Percentiles rank a stretch among this genome's conserved stretches.
phyloP scores from a whole-genome alignment of 1,140 invertebrate genomes.

The Scaptomyza hsui region DNA sequence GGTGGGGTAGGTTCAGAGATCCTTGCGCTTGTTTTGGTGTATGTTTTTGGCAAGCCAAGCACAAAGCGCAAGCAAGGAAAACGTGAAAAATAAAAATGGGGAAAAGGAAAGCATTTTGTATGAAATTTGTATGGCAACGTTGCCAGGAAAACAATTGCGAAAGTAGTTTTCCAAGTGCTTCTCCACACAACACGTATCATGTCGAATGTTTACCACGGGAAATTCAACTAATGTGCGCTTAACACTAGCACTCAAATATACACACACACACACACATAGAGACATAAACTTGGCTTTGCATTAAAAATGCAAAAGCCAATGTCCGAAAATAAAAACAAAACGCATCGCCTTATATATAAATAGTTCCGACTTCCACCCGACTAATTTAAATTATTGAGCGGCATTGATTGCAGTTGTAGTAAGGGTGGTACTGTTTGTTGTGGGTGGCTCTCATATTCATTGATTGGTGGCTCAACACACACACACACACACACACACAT shows the following conservation, averaged over 20 bases:
- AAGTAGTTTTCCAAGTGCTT: conserved; percentile 73
- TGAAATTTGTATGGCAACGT: conserved; percentile 65
- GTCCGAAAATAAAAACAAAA: conserved; percentile 42
- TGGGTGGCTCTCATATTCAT: conserved; percentile 17
- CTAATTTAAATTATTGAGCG: conserved; percentile 76
- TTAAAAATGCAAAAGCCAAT: conserved; percentile 53
- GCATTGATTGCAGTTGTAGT: conserved; percentile 59
- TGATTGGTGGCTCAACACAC: conserved; percentile 17
- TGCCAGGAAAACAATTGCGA: conserved; percentile 80
- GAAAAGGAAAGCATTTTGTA: conserved; percentile 24
- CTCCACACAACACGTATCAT: conserved; percentile 51
- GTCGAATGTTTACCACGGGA: conserved; percentile 70
- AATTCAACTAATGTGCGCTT: conserved; percentile 66
- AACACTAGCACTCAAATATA: conserved; percentile 5
- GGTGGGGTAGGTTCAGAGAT: background rate
- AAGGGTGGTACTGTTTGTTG: conserved; percentile 2
- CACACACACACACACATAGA: background rate
- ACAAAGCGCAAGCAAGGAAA: conserved; percentile 20
- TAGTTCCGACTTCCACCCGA: conserved; percentile 6
- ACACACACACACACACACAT: no score
- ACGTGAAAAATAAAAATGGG: background rate
- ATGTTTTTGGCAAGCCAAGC: conserved; percentile 67
- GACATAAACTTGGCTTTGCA: background rate
- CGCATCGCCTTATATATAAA: conserved; percentile 21
- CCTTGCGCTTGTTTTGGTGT: conserved; percentile 63